Conservation (phyloP, 2,888 invertebrate genomes). For the Aspidiotus destructor region DNA sequence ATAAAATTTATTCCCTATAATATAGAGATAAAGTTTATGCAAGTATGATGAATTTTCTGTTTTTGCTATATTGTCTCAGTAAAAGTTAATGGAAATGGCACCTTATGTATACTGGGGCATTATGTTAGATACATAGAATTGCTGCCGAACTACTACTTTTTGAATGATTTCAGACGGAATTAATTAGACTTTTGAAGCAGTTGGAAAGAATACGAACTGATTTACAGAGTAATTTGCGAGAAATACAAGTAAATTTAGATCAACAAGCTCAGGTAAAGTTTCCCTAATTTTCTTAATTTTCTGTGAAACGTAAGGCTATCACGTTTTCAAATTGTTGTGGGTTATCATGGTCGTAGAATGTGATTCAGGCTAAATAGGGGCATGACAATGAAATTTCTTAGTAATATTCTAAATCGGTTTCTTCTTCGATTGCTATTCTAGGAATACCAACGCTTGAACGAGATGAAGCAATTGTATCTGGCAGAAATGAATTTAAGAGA, state of each 20-base stretch:
- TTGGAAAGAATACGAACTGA: constrained; percentile 38
- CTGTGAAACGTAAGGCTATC: not conserved
- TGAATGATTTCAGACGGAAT: constrained; percentile 35
- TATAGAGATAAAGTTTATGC: no score
- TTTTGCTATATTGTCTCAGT: no score
- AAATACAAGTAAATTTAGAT: constrained; percentile 37
- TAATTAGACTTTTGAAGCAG: constrained; percentile 38
- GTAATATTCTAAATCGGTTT: no score
- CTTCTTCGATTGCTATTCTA: not conserved
- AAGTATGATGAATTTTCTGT: no score
- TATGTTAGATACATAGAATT: no score
- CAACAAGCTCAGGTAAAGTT: constrained; percentile 26
- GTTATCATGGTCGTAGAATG: not conserved
- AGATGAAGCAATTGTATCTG: constrained; percentile 17
- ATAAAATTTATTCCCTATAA: no score
- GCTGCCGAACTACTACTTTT: not conserved
- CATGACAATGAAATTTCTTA: no score
- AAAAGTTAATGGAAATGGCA: no score
- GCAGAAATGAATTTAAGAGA: constrained; percentile 23
- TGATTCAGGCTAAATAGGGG: not conserved
- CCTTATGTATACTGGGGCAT: no score
- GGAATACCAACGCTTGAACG: constrained; percentile 10
- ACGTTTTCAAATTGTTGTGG: not conserved
- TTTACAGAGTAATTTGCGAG: constrained; percentile 37
- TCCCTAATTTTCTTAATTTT: not conserved